Base-by-base conservation (phyloP, 2,888 invertebrate species). In the Dione vanillae region DNA sequence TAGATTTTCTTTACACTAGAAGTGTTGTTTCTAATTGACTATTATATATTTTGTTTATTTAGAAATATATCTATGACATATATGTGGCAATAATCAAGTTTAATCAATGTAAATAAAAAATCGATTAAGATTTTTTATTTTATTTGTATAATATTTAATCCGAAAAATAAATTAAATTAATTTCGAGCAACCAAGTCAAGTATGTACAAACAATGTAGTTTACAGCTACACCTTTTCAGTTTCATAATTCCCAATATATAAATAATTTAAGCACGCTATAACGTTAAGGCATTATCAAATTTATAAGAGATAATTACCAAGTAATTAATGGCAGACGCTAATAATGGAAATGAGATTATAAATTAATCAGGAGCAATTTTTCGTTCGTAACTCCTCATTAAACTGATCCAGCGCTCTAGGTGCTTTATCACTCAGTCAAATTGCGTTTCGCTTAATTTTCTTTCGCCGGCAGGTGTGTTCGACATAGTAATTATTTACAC, bases 371-470 rank as follows among this genome's bases (percentile, higher is more conserved):
- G 81, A 85, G 83, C 86, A 86, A 90, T 91, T 90, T 91, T 91
- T 89, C 90, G 87, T 86, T 82, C 82, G 90, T 84, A 85, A 87
- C 87, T 91, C 84, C 89, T 91, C 91, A 92, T 93, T 92, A 92
- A 91, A 91, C 86, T 89, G 89, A 92, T 92, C 89, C 89, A 87
- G 79, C 78, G 81, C 86, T 83, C 83, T 85, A 84, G 90, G 90
- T 91, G 88, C 92, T 91, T 90, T 89, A 92, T 92, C 92, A 92
- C 90, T 93, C 92, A 92, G 91, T 92, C 92, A 92, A 92, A 92
- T 92, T 92, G 90, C 91, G 91, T 92, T 92, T 89, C 91, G 87
- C 92, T 92, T 93, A 92, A 93, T 93, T 92, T 93, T 92, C 92
- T 92, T 92, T 92, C 86, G 83, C 86, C 87, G 86, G 89, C 93